Base-by-base conservation (phyloP, 2,797 vertebrate genomes). In the Epinephelus malabaricus region DNA sequence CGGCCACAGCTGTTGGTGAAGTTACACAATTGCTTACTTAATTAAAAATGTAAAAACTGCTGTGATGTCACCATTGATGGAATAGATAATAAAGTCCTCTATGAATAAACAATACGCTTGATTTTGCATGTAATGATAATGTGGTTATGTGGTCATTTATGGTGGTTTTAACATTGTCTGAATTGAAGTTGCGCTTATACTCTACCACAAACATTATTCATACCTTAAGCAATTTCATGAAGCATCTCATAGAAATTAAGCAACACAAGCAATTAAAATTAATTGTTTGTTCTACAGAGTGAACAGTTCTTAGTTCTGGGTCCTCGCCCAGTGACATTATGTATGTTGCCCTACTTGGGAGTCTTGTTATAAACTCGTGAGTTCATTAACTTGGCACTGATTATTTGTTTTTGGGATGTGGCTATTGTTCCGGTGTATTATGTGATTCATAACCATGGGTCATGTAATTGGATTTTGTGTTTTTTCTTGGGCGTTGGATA, bases 31-130 rank as follows among this genome's bases (percentile, higher is more conserved):
- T 18, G 9, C 14, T 19, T 21, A n/a, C 9, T 46, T 68, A 6
- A 63, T 71, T 6, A 38, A 51, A 34, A 38, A 54, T 49, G 3
- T 54, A 66, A 30, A 34, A 66, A 85, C 56, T 49, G 14, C 30
- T 69, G 21, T 59, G 34, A 65, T 68, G 55, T 82, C 51, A 25
- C 23, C 66, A 45, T 0, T 70, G 50, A 30, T 73, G 34, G 21
- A 58, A 75, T 19, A 73, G 56, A 85, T 74, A 71, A 71, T 65
- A 5, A 65, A 25, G 19, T 60, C 18, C 45, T 43, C 72, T 23
- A 76, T 82, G 69, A 68, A 72, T 68, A 11, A 79, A 30, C 60
- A 73, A 60, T 68, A 4, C 30, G 23, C n/a, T 73, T 87, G 65
- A 72, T 78, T 74, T 69, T 69, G 19, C 40, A 40, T 70, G 15